Base-by-base conservation (phyloP, 2,888 invertebrate species). In the Andrena haemorrhoa region DNA sequence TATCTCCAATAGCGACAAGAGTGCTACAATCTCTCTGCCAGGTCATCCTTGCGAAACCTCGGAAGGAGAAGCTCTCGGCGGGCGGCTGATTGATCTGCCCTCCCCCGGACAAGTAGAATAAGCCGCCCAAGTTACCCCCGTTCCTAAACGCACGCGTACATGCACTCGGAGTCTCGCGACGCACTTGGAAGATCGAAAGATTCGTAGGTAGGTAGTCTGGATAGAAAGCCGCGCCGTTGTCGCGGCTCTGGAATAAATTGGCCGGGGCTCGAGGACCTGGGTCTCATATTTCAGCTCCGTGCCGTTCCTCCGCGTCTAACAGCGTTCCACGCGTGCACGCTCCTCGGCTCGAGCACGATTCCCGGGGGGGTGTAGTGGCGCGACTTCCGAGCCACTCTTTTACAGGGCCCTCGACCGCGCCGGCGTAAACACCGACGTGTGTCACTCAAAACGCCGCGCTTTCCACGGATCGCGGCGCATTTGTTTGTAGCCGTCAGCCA, bases 371-470 rank as follows among this genome's bases (percentile, higher is more conserved):
- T 79, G 75, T 65, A 49, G 41, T 69, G 68, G 47, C 51, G 75
- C 75, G 31, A 71, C 60, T 79, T 74, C 61, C 69, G 49, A 49
- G 58, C 71, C 35, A 68, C 75, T 74, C 64, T 79, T 56, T 74
- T 80, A 71, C 75, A 58, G 65, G 53, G 65, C n/a, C 53, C 79
- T 77, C 74, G 20, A 75, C 76, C 75, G 56, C 75, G 56, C 72
- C 80, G 74, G 76, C 79, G 79, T 78, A 86, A 86, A 86, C 75
- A 84, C 29, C 71, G 82, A 76, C 69, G 76, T 75, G 75, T 71
- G 84, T 79, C 86, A 71, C 64, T 75, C 75, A 73, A 70, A 74
- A 58, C 72, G 65, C 49, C 70, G 23, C 56, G 75, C 51, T 35
- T 58, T 41, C 35, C 33, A 53, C 58, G 16, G 29, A 60, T 47